Conservation (phyloP, 2,888 invertebrate genomes). For the Mythimna albipuncta region DNA sequence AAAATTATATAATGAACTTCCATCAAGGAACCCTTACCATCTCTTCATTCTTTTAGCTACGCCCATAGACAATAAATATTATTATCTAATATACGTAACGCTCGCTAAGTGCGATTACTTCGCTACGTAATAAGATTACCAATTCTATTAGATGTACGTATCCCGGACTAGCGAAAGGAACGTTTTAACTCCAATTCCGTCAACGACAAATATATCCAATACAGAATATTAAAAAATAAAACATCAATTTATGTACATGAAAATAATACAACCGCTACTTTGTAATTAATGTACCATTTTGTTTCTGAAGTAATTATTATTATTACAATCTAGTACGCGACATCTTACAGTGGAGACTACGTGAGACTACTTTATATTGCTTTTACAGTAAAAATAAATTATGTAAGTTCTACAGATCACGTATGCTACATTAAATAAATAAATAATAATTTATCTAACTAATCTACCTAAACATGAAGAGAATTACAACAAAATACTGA, state of each 20-base stretch:
- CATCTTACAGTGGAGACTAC: conserved; percentile 78
- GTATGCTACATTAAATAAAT: conserved; percentile 87
- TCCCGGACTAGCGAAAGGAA: conserved; percentile 80
- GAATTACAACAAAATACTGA: conserved; percentile 88
- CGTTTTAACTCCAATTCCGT: conserved; percentile 66
- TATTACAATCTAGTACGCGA: conserved; percentile 63
- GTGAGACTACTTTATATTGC: conserved; percentile 78
- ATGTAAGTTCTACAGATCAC: conserved; percentile 79
- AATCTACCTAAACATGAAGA: conserved; percentile 85
- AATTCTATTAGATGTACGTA: conserved; percentile 57
- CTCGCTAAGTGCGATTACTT: conserved; percentile 57
- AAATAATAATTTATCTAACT: conserved; percentile 88
- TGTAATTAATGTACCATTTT: conserved; percentile 58
- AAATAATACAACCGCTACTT: conserved; percentile 68
- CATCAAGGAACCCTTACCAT: neutral
- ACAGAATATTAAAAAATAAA: conserved; percentile 63
- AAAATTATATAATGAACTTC: neutral
- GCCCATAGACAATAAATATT: conserved; percentile 38
- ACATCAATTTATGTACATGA: conserved; percentile 62
- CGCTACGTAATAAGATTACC: conserved; percentile 54
- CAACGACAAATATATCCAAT: conserved; percentile 55
- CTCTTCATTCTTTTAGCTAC: conserved; percentile 21
- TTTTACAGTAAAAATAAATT: conserved; percentile 84
- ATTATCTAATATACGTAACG: conserved; percentile 20
- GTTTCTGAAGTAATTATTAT: conserved; percentile 59